Evolutionary conservation across 2,888 invertebrate genomes (phyloP).

Genomic region (Orchestes rusci): DNA sequence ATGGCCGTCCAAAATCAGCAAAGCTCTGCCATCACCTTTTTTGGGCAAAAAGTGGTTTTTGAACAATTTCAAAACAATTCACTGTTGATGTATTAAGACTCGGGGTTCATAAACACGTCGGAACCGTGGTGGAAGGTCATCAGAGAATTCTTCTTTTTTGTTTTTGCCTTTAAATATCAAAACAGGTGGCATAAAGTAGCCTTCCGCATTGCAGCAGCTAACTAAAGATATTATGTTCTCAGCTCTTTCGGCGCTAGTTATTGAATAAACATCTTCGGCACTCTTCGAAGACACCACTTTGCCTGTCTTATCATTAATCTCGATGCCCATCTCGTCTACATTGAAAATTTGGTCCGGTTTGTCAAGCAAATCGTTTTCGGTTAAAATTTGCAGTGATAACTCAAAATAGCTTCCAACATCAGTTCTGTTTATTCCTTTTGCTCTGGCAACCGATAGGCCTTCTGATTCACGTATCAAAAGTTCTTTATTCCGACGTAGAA

Average conservation of each 20-base stretch:
- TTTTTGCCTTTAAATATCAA: conserved; percentile 14
- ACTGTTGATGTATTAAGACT: neutral
- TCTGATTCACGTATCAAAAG: conserved; percentile 8
- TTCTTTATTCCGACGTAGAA: conserved; percentile 1
- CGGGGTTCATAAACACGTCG: too few relatives aligned
- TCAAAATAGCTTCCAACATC: conserved; percentile 21
- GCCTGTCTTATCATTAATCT: conserved; percentile 10
- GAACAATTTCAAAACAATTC: neutral
- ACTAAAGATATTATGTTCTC: conserved; percentile 12
- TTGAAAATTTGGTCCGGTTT: conserved; percentile 18
- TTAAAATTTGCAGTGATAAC: conserved; percentile 9
- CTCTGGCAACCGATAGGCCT: conserved; percentile 13
- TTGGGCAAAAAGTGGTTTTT: neutral
- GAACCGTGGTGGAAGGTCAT: conserved; percentile 24
- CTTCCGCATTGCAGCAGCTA: conserved; percentile 18
- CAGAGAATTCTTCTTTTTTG: conserved; percentile 10
- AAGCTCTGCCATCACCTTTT: neutral
- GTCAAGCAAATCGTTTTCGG: conserved; percentile 16
- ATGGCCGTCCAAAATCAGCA: neutral
- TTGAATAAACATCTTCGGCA: neutral
- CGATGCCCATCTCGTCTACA: conserved; percentile 17
- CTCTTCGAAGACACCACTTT: conserved; percentile 1
- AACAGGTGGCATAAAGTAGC: conserved; percentile 16
- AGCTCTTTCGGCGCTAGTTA: neutral
- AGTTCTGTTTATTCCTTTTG: conserved; percentile 19